A percentile compares a stretch with the other conserved stretches of the same genome.
These are phyloP conservation scores for Aporrectodea caliginosa DNA, from an alignment of 1,140 invertebrate genomes.

Conservation along the genomic window DNA sequence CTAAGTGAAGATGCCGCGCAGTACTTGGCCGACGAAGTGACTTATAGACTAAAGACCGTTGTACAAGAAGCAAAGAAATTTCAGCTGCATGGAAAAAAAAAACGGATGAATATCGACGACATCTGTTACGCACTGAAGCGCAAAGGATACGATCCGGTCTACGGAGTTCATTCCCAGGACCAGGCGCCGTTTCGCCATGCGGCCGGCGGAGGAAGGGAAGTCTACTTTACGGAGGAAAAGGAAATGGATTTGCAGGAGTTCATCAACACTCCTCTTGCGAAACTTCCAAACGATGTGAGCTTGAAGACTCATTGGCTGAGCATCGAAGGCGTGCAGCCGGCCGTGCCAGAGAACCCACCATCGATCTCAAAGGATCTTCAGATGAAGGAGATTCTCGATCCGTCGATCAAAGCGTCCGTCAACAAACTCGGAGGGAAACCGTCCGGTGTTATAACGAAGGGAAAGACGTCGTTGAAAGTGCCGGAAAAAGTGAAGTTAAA, in stretches of 20 bases:
- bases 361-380: slow-evolving; percentile 83
- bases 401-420: slow-evolving; percentile 66
- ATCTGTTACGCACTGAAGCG: background rate
- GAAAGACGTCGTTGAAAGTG: slow-evolving; percentile 39
- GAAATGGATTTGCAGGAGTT: slow-evolving; percentile 82
- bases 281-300: slow-evolving; percentile 78
- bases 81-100: background rate
- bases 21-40: background rate
- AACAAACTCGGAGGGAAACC: slow-evolving; percentile 41
- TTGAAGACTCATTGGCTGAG: slow-evolving; percentile 92
- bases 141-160: slow-evolving; percentile 68
- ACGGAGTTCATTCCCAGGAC: slow-evolving; percentile 84
- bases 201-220: slow-evolving; percentile 86
- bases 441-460: slow-evolving; percentile 33
- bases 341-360: slow-evolving; percentile 91
- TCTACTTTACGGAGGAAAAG: slow-evolving; percentile 93
- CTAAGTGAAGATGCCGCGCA: background rate
- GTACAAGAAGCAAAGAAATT: background rate
- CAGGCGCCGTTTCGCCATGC: slow-evolving; percentile 91
- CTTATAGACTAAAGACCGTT: slow-evolving; percentile 3
- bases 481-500: slow-evolving; percentile 87
- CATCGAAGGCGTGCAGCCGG: slow-evolving; percentile 93
- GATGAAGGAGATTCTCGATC: slow-evolving; percentile 85
- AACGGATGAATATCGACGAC: background rate
- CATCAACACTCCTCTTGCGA: slow-evolving; percentile 69